Percentiles rank a stretch among this genome's conserved stretches.
Evolutionary conservation across 1,140 invertebrate species (phyloP).

Genomic region (Ditylenchus dipsaci): DNA sequence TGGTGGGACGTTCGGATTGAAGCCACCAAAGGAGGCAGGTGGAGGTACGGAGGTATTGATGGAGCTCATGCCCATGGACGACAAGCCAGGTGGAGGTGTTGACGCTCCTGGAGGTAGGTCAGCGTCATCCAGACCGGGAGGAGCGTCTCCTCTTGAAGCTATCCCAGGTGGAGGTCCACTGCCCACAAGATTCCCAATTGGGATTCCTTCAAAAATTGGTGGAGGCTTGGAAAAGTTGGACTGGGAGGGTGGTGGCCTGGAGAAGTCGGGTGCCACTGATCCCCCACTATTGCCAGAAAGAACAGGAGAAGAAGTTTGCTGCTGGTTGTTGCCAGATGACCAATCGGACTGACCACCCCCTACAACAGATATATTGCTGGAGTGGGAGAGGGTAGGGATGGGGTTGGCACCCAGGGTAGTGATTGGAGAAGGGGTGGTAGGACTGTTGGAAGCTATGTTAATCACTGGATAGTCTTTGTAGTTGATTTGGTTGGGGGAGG

Average conservation of each 20-base stretch:
- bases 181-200: not conserved
- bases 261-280: slow-evolving; percentile 15
- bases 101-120: slow-evolving; percentile 1
- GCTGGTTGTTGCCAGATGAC: not conserved
- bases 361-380: too few relatives aligned
- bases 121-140: not conserved
- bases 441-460: too few relatives aligned
- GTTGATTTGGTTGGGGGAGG: too few relatives aligned
- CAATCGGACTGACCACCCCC: not conserved
- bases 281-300: not conserved
- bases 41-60: slow-evolving; percentile 32
- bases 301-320: slow-evolving; percentile 1
- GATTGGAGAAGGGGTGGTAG: not conserved
- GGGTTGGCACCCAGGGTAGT: not conserved
- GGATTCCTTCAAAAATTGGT: slow-evolving; percentile 18
- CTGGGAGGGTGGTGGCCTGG: not conserved
- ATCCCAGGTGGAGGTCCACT: not conserved
- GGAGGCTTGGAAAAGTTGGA: slow-evolving; percentile 27
- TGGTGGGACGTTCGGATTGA: slow-evolving; percentile 45
- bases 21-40: slow-evolving; percentile 19
- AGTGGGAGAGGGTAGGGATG: too few relatives aligned
- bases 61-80: slow-evolving; percentile 5
- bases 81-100: not conserved
- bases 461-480: too few relatives aligned
- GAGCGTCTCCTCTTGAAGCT: not conserved